Evolutionary conservation across 1,140 invertebrate genomes (phyloP), one percentile per base, ranked within the genome.

Genomic region (Bacillus rossius): DNA sequence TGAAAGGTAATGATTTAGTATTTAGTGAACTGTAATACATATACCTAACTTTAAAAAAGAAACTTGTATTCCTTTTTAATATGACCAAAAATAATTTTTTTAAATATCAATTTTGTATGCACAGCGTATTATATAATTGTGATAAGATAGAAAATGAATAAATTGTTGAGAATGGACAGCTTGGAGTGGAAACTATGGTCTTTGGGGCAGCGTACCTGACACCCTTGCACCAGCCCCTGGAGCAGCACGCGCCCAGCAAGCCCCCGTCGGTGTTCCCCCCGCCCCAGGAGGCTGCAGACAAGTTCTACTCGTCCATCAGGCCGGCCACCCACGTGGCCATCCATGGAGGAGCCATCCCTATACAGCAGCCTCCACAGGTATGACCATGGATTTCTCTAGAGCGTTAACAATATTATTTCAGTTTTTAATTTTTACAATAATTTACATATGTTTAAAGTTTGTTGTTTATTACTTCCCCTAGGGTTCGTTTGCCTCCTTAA

Each of bases 351-450:
- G 72, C 75, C 26, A 75, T 80, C 55, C 76, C 77, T 29, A 79
- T 80, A 61, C 78, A 78, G 59, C 78, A 78, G 67, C 71, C 76
- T 17, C 70, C 77, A 4, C 78, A 77, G 72, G 77, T 79, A 70
- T 56, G 52, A 37, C 58, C 13, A 19, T 43, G n/a, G n/a, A n/a
- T n/a, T n/a, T n/a, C n/a, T n/a, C n/a, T n/a, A n/a, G n/a, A n/a
- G n/a, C n/a, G n/a, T n/a, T n/a, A n/a, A n/a, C n/a, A n/a, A n/a
- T n/a, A n/a, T n/a, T n/a, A n/a, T n/a, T n/a, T n/a, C n/a, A n/a
- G n/a, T n/a, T n/a, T n/a, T n/a, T n/a, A n/a, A n/a, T n/a, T n/a
- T n/a, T n/a, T n/a, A n/a, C n/a, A n/a, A n/a, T n/a, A n/a, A n/a
- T n/a, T n/a, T n/a, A n/a, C n/a, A n/a, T n/a, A n/a, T n/a, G n/a